Evolutionary conservation across 2,797 vertebrate genomes (phyloP).

Genomic region (Schizopygopsis malacanthus): DNA sequence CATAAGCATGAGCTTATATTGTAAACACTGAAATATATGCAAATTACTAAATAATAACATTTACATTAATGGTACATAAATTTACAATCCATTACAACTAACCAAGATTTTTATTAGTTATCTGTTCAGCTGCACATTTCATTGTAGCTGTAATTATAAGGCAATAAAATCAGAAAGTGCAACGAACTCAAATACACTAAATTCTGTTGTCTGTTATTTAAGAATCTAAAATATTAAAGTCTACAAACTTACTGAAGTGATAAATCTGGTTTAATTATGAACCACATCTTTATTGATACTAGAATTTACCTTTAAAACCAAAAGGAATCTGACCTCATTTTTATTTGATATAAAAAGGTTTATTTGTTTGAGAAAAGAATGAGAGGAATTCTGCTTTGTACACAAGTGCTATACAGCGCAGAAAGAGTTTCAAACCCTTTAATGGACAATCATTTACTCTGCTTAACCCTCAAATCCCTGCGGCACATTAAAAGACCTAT

Average conservation of each 20-base stretch:
- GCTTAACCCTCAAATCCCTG: background rate
- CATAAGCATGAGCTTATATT: background rate
- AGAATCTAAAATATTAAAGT: no score
- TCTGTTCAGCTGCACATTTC: background rate
- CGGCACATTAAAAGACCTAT: slow-evolving; percentile 11
- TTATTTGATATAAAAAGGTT: slow-evolving; percentile 57
- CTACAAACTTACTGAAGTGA: background rate
- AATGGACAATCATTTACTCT: slow-evolving; percentile 6
- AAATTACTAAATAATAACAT: background rate
- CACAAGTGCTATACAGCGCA: slow-evolving; percentile 69
- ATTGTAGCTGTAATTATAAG: background rate
- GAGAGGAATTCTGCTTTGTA: slow-evolving; percentile 64
- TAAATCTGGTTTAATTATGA: background rate
- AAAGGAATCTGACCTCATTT: background rate
- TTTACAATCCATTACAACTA: background rate
- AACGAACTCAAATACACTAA: background rate
- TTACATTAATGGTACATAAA: background rate
- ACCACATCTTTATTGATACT: background rate
- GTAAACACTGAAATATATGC: background rate
- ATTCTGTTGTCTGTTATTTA: background rate
- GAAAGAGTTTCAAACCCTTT: background rate
- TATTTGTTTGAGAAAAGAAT: slow-evolving; percentile 75
- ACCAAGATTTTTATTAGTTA: background rate
- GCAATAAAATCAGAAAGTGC: background rate
- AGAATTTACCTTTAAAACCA: background rate